phyloP scores from a whole-genome alignment of 2,797 vertebrate genomes.

The Gallirallus australis region DNA sequence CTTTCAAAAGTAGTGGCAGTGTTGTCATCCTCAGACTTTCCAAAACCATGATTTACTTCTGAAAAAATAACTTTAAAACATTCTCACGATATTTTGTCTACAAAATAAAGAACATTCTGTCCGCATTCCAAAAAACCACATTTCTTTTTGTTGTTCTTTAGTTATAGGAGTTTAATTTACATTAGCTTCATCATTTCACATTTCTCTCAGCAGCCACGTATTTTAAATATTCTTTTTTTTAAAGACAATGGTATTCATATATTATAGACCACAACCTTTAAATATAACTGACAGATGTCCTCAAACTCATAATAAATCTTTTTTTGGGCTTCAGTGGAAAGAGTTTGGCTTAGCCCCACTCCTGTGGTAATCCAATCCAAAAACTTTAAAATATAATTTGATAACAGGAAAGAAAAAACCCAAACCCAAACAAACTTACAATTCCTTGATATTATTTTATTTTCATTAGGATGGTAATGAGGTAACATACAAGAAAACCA shows the following conservation, averaged over 20 bases:
- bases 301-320: not conserved
- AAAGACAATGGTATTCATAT: not conserved
- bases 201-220: not conserved
- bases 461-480: constrained; percentile 70
- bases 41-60: not conserved
- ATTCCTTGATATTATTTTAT: not conserved
- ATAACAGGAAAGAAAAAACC: not conserved
- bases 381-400: not conserved
- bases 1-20: not conserved
- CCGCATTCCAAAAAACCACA: not conserved
- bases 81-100: not conserved
- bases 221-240: not conserved
- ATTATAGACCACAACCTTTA: not conserved
- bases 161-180: not conserved
- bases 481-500: not conserved
- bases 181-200: not conserved
- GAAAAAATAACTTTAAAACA: not conserved
- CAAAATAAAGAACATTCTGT: not conserved
- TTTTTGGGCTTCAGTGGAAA: not conserved
- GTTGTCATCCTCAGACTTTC: not conserved
- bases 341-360: not conserved
- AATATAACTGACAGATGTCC: not conserved
- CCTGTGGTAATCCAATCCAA: not conserved
- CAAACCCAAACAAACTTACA: not conserved
- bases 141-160: not conserved